Percentiles rank a stretch among this genome's conserved stretches.
Evolutionary conservation across 2,888 invertebrate genomes (phyloP).

Genomic region (Tenthredo amoena): DNA sequence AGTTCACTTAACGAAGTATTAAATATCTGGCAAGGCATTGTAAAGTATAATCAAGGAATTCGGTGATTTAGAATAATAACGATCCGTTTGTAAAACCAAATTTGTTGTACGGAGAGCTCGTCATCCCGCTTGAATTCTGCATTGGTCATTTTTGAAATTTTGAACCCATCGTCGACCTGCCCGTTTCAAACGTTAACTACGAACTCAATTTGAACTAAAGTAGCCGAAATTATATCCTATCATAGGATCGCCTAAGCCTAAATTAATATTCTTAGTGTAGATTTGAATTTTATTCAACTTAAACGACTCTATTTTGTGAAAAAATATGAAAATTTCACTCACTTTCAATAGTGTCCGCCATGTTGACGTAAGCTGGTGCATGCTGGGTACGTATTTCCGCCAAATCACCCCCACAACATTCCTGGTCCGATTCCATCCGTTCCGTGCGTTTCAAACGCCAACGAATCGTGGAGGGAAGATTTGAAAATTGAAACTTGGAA

Average conservation of each 20-base stretch:
- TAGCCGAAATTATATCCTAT: constrained; percentile 45
- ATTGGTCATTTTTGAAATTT: constrained; percentile 77
- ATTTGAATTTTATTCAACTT: constrained; percentile 55
- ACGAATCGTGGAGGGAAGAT: constrained; percentile 50
- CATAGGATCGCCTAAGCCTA: constrained; percentile 48
- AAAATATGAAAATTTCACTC: constrained; percentile 81
- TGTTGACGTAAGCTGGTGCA: constrained; percentile 83
- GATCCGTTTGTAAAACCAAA: constrained; percentile 58
- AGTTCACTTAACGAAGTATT: background rate
- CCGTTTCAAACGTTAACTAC: constrained; percentile 66
- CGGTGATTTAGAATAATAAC: constrained; percentile 81
- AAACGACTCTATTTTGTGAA: constrained; percentile 63
- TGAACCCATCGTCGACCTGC: constrained; percentile 69
- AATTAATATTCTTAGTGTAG: background rate
- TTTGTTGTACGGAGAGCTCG: constrained; percentile 59
- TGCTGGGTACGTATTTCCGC: constrained; percentile 72
- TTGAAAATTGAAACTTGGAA: constrained; percentile 46
- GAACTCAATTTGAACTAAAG: constrained; percentile 50
- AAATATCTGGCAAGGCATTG: constrained; percentile 46
- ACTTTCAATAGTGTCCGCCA: constrained; percentile 91
- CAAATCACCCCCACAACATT: constrained; percentile 57
- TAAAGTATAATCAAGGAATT: constrained; percentile 77
- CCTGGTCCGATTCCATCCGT: constrained; percentile 51
- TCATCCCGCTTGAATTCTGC: constrained; percentile 75
- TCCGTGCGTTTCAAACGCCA: constrained; percentile 48